phyloP scores from a whole-genome alignment of 2,888 invertebrate species.

The Norana najaformis region DNA sequence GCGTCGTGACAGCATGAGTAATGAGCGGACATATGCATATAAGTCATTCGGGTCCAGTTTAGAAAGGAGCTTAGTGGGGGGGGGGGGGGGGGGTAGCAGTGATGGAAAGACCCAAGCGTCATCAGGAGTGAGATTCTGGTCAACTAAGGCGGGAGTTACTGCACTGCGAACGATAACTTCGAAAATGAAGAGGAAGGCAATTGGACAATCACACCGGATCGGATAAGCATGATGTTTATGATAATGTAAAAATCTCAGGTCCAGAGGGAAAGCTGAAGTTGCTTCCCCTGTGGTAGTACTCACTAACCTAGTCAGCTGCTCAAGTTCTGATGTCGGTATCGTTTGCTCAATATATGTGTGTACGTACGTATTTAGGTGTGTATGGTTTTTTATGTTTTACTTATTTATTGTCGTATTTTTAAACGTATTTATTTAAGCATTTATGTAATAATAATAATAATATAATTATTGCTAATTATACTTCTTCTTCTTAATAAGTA shows the following conservation, averaged over 20 bases:
- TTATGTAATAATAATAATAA: too few species aligned
- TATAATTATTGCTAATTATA: too few species aligned
- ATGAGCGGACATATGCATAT: neutral
- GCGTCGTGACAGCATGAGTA: neutral
- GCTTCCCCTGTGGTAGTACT: neutral
- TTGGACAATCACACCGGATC: neutral
- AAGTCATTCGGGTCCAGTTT: neutral
- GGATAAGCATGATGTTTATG: neutral
- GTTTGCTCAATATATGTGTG: neutral
- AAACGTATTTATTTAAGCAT: too few species aligned
- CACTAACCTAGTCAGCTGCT: neutral
- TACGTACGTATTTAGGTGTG: neutral
- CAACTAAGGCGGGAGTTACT: neutral
- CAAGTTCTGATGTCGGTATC: neutral
- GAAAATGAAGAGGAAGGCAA: neutral
- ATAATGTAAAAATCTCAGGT: neutral
- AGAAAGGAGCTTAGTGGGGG: neutral
- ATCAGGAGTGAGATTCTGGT: neutral
- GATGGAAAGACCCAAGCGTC: neutral
- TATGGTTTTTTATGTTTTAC: too few species aligned
- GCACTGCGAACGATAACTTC: neutral
- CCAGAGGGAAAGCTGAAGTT: neutral
- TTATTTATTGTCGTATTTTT: too few species aligned
- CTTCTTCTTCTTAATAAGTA: too few species aligned
- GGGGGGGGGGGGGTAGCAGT: neutral